phyloP scores from a whole-genome alignment of 2,113 vertebrate species.

The Elgaria multicarinata region DNA sequence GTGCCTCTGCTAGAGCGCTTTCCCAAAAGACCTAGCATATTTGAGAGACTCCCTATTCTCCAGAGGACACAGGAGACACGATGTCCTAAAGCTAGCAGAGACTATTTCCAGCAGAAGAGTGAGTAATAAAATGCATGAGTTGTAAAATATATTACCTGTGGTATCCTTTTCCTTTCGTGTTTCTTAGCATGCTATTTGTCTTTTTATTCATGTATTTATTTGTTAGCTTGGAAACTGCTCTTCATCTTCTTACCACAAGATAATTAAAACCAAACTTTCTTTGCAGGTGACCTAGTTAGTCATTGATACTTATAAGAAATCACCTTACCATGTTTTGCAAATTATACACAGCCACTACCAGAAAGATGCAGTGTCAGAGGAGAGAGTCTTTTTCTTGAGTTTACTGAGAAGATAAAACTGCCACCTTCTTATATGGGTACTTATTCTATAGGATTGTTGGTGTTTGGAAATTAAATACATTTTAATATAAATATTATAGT shows the following conservation, averaged over 20 bases:
- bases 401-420: conserved; percentile 36
- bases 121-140: conserved; percentile 56
- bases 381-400: conserved; percentile 42
- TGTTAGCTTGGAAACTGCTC: not conserved
- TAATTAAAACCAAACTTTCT: conserved; percentile 22
- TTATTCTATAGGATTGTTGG: conserved; percentile 17
- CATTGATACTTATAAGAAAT: not conserved
- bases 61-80: conserved; percentile 65
- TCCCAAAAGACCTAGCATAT: conserved; percentile 73
- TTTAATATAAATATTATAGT: conserved; percentile 18
- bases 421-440: not conserved
- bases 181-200: conserved; percentile 1
- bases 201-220: conserved; percentile 1
- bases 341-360: not conserved
- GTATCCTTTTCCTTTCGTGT: not conserved
- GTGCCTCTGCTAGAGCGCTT: conserved; percentile 70
- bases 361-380: not conserved
- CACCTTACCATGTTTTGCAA: rapidly evolving
- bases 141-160: not conserved
- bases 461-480: not conserved
- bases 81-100: conserved; percentile 58
- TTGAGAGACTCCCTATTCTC: conserved; percentile 71
- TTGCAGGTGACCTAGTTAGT: not conserved
- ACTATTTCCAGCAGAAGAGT: conserved; percentile 72
- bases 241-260: not conserved